Base-by-base conservation (phyloP, 1,140 invertebrate species). In the Macrobrachium rosenbergii region DNA sequence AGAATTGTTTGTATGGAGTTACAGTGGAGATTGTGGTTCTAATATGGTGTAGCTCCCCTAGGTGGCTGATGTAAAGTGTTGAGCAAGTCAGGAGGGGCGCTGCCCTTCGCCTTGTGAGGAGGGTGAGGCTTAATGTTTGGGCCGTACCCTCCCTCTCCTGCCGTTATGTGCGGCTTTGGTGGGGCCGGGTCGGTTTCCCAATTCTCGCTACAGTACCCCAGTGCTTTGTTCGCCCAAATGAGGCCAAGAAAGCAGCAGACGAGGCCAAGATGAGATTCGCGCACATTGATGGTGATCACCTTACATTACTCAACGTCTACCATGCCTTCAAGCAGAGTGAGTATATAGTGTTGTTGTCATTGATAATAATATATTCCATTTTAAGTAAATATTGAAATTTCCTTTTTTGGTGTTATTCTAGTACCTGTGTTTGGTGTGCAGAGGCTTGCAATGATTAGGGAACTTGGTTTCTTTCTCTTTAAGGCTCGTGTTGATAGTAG, bases 311-410 rank as follows among this genome's bases (percentile, higher is more conserved):
- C 90, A 95, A 99, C 93, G 95, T 99, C 90, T 96, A 99, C 92
- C 99, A 99, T 92, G 98, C 99, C 45, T 99, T 99, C 91, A 99
- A 99, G 93, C 98, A 99, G 93, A 99, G 98, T 99, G 92, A 97
- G 97, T 96, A 90, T 37, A 37, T 37, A 37, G 28, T 75, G 7
- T 5, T 11, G 14, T 17, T 21, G 23, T 62, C 19, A 16, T 28
- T 45, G 16, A 2, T 75, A 0, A 3, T 37, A 37, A 37, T 37
- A 37, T 37, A 23, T 76, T 60, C 37, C 58, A 14, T 60, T 60
- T 79, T 62, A 58, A 58, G 76, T 21, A 73, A 73, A 21, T 21
- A 73, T 73, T n/a, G 16, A 73, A 73, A 16, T 79, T n/a, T 16
- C 6, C 21, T 14, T 52, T 69, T 11, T 69, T 17, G 28, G 43